phyloP scores from a whole-genome alignment of 2,113 vertebrate species.

The Terrapene triunguis region DNA sequence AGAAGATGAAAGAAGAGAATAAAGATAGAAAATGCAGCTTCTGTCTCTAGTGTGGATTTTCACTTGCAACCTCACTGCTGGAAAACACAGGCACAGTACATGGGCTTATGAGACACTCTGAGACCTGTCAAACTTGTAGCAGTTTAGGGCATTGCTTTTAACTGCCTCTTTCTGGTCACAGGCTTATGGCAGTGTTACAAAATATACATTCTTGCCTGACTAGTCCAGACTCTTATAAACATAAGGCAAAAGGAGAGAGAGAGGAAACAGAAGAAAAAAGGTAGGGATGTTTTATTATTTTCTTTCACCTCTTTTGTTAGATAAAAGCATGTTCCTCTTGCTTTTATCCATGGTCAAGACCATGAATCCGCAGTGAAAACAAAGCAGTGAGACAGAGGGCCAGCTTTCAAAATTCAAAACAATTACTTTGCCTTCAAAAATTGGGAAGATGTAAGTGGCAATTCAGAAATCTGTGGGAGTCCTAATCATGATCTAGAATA shows the following conservation, averaged over 20 bases:
- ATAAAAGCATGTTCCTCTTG: not conserved
- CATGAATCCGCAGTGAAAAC: not conserved
- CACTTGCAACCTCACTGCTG: not conserved
- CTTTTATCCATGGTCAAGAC: not conserved
- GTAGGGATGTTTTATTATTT: not conserved
- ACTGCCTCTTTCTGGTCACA: not conserved
- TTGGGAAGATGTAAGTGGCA: rapidly evolving
- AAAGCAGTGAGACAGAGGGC: not conserved
- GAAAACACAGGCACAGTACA: not conserved
- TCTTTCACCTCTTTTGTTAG: rapidly evolving
- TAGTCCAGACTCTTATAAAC: not conserved
- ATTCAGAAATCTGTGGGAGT: not conserved
- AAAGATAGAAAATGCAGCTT: not conserved
- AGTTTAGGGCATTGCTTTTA: not conserved
- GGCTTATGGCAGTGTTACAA: not conserved
- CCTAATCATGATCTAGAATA: not conserved
- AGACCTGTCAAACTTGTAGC: not conserved
- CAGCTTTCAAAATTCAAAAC: not conserved
- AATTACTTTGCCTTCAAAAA: not conserved
- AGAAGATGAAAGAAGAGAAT: not conserved
- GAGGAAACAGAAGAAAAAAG: not conserved
- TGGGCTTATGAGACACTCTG: not conserved
- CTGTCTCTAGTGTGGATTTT: not conserved
- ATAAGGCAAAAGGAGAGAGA: not conserved
- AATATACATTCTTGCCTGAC: not conserved